phyloP scores from a whole-genome alignment of 92 coral and sea anemone genomes.

The Palythoa grandiflora region DNA sequence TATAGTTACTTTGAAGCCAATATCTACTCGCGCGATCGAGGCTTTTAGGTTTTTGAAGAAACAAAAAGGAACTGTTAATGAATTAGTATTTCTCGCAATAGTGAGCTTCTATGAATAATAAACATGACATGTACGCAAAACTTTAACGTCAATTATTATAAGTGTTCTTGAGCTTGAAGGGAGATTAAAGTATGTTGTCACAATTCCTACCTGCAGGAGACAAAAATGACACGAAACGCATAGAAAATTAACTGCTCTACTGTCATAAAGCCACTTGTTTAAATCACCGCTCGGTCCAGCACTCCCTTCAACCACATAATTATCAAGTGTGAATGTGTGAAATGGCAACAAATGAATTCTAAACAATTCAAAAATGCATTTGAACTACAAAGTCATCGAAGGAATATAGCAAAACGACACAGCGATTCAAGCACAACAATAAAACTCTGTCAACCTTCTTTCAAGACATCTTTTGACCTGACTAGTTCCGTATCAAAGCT shows the following conservation, averaged over 20 bases:
- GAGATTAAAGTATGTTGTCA: constrained; percentile 19
- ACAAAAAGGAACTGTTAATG: constrained; percentile 44
- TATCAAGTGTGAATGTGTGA: constrained; percentile 50
- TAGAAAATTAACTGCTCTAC: constrained; percentile 11
- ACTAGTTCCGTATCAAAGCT: background rate
- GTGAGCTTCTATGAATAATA: constrained; percentile 24
- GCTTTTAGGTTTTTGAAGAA: constrained; percentile 6
- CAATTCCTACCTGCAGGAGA: constrained; percentile 22
- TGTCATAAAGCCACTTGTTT: constrained; percentile 1
- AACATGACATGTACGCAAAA: background rate
- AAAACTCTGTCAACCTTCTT: constrained; percentile 4
- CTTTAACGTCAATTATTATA: background rate
- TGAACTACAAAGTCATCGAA: constrained; percentile 3
- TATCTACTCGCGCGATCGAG: constrained; percentile 22
- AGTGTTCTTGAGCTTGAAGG: background rate
- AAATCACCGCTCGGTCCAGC: constrained; percentile 31
- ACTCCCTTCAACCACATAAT: constrained; percentile 37
- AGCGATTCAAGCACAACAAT: background rate
- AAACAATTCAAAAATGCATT: constrained; percentile 20
- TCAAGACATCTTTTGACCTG: constrained; percentile 26
- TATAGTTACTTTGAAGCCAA: constrained; percentile 32
- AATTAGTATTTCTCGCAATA: constrained; percentile 13
- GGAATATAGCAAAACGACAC: background rate
- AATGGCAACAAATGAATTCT: constrained; percentile 30
- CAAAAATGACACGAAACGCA: constrained; percentile 22